Evolutionary conservation across 2,113 vertebrate species (phyloP), one percentile per base, ranked within the genome.

Genomic region (Trematocara macrostoma): DNA sequence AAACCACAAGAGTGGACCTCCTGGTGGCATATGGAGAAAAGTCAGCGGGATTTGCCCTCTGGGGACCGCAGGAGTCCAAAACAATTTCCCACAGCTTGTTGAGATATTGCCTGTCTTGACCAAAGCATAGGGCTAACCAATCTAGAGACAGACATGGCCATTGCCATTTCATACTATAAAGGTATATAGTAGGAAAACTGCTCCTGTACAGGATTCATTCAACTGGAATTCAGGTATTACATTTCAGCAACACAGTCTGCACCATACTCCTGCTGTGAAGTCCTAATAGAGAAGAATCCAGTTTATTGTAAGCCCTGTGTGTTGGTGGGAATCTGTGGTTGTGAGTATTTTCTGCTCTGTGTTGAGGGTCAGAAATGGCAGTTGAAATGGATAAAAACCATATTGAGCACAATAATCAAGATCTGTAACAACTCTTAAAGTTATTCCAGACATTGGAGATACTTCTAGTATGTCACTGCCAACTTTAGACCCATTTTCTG

Each of bases 211-310:
- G 8, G 20, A 57, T 51, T 84, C 49, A 20, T 61, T 52, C 84
- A 86, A 5, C 55, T 85, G 18, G 78, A 61, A 87, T 84, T 52
- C 47, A 35, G n/a, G 34, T 23, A 59, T 82, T 40, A 47, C 15
- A 69, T 64, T 82, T 88, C 89, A 89, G 93, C 78, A 86, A 86
- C 74, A 84, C 4, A 80, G 81, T 83, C 87, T 86, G 86, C 76
- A 10, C 20, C 69, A 7, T 52, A 26, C 71, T 49, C 35, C 26
- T 74, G 52, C 12, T 64, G 23, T 6, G 2, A 14, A 42, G n/a
- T 82, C 23, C 23, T 74, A 74, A 74, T 74, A 49, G 42, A 49
- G 71, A 51, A 51, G 26, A 34, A n/a, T 76, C 71, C 42, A 34
- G 26, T 51, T 49, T 45, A 64, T 40, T 78, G 64, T 57, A 38